Percentiles rank a stretch among this genome's conserved stretches.
Evolutionary conservation across 2,797 vertebrate species (phyloP).

Genomic region (Xenopus petersii): DNA sequence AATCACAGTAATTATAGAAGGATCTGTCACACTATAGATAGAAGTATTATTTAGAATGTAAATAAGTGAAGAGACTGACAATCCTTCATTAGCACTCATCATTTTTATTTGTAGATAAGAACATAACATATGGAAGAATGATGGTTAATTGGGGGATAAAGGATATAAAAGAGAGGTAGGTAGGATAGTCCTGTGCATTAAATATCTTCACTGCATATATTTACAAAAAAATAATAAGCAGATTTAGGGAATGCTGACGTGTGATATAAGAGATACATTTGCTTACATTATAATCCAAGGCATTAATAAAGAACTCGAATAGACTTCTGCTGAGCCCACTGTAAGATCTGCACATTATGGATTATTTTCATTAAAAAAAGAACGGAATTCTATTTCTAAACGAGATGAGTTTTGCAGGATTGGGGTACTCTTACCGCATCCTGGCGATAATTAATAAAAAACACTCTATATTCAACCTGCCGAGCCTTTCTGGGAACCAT

Average conservation of each 20-base stretch:
- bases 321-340: too few relatives aligned
- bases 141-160: constrained; percentile 34
- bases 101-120: constrained; percentile 16
- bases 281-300: not conserved
- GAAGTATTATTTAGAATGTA: constrained; percentile 35
- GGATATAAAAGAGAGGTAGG: not conserved
- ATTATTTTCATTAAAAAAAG: not conserved
- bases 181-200: not conserved
- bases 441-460: too few relatives aligned
- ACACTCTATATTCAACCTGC: too few relatives aligned
- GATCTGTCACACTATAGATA: constrained; percentile 19
- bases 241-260: not conserved
- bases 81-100: constrained; percentile 29
- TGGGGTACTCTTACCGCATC: too few relatives aligned
- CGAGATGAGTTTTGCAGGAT: too few relatives aligned
- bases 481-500: too few relatives aligned
- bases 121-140: constrained; percentile 34
- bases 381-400: not conserved
- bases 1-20: constrained; percentile 34
- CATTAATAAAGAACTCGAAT: too few relatives aligned
- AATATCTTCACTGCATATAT: not conserved
- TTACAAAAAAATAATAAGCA: not conserved
- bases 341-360: too few relatives aligned
- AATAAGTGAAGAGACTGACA: constrained; percentile 33
- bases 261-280: not conserved